These are phyloP conservation scores for Leptopilina clavipes DNA, from an alignment of 1,140 invertebrate species.

Conservation along the genomic window DNA sequence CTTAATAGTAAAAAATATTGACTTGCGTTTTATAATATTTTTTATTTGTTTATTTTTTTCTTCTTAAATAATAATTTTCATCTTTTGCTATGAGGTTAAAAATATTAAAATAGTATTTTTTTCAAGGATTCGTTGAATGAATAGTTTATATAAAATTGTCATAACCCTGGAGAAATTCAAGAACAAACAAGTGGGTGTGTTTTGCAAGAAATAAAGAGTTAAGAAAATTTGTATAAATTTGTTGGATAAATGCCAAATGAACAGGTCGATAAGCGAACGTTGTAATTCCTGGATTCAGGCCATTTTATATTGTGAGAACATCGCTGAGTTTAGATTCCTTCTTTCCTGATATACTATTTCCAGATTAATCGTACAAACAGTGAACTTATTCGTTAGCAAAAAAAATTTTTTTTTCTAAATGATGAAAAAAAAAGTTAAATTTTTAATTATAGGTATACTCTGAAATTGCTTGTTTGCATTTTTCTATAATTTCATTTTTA, in stretches of 20 bases:
- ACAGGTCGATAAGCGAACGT: slow-evolving; percentile 61
- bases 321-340: slow-evolving; percentile 69
- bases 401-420: neutral
- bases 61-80: too few species aligned
- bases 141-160: slow-evolving; percentile 31
- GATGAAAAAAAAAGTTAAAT: too few species aligned
- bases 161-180: slow-evolving; percentile 17
- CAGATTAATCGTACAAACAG: slow-evolving; percentile 55
- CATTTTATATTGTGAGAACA: slow-evolving; percentile 70
- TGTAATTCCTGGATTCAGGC: slow-evolving; percentile 70
- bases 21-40: neutral
- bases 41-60: neutral
- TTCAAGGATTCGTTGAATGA: slow-evolving; percentile 31
- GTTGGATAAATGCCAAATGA: slow-evolving; percentile 63
- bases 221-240: slow-evolving; percentile 46
- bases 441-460: too few species aligned
- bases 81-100: neutral
- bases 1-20: neutral
- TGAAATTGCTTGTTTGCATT: too few species aligned
- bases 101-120: slow-evolving; percentile 33
- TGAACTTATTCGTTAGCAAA: neutral
- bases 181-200: slow-evolving; percentile 65
- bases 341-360: slow-evolving; percentile 59
- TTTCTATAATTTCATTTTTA: too few species aligned
- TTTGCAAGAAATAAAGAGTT: slow-evolving; percentile 51